Evolutionary conservation across 2,797 vertebrate species (phyloP).

Genomic region (Denticeps clupeoides): DNA sequence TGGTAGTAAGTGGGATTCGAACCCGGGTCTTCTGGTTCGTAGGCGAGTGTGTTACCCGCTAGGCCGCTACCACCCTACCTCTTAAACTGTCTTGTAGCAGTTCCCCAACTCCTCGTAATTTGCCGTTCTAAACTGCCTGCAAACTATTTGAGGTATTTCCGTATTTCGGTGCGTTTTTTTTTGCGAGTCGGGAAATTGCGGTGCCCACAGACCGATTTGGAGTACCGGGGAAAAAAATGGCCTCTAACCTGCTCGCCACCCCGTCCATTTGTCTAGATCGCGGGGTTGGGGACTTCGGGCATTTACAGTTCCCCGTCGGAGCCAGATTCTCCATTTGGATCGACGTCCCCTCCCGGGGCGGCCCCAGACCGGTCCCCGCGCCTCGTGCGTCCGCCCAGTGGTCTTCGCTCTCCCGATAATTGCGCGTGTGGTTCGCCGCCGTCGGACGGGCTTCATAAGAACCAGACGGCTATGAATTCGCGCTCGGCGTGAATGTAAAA

Average conservation of each 20-base stretch:
- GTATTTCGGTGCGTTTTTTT: constrained; percentile 23
- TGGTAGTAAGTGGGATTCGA: no score
- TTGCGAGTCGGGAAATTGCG: constrained; percentile 32
- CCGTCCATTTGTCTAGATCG: constrained; percentile 18
- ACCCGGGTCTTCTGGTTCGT: no score
- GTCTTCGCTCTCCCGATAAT: constrained; percentile 13
- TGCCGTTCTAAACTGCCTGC: constrained; percentile 16
- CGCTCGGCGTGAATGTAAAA: constrained; percentile 13
- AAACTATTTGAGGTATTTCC: constrained; percentile 20
- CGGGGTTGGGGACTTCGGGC: constrained; percentile 8
- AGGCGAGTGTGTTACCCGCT: no score
- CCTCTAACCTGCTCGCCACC: constrained; percentile 14
- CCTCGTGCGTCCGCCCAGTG: no score
- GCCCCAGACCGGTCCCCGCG: constrained; percentile 6
- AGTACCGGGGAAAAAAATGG: constrained; percentile 22
- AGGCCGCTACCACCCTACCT: no score
- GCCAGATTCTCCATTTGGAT: constrained; percentile 15
- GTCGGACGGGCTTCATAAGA: constrained; percentile 5
- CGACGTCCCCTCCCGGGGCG: neutral
- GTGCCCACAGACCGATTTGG: constrained; percentile 23
- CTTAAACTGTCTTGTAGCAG: constrained; percentile 20
- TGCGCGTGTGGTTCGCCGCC: constrained; percentile 18
- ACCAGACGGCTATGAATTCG: constrained; percentile 5
- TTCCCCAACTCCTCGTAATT: no score
- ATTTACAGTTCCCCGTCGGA: constrained; percentile 8